These are phyloP conservation scores for Apeltes quadracus DNA, from an alignment of 2,113 vertebrate genomes.

Conservation along the genomic window DNA sequence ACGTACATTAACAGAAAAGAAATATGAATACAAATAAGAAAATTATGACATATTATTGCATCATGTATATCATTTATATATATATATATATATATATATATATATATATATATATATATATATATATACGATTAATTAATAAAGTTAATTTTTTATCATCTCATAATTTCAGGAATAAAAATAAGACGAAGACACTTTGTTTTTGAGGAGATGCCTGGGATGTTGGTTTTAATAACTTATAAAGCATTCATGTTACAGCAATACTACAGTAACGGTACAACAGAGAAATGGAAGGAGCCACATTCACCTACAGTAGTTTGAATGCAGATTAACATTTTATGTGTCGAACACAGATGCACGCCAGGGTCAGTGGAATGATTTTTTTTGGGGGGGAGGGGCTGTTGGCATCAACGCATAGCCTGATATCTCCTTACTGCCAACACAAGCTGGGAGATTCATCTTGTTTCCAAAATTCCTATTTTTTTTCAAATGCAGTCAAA, in stretches of 20 bases:
- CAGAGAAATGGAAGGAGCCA: conserved; percentile 66
- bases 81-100: too few species aligned
- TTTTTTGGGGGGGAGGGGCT: neutral
- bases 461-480: neutral
- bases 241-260: conserved; percentile 79
- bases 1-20: neutral
- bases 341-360: conserved; percentile 3
- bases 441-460: neutral
- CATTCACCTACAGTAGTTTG: conserved; percentile 47
- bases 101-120: neutral
- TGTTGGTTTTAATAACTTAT: conserved; percentile 77
- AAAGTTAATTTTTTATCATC: neutral
- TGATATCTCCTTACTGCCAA: neutral
- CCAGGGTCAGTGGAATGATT: conserved; percentile 16
- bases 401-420: conserved; percentile 13
- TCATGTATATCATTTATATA: too few species aligned
- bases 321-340: conserved; percentile 37
- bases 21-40: neutral
- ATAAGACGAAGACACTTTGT: conserved; percentile 8
- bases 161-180: neutral
- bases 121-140: neutral
- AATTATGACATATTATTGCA: too few species aligned
- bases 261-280: conserved; percentile 76
- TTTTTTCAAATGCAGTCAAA: neutral
- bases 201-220: conserved; percentile 69